A percentile compares a stretch with the other conserved stretches of the same genome.
phyloP scores from a whole-genome alignment of 2,113 vertebrate species.

The Natator depressus region DNA sequence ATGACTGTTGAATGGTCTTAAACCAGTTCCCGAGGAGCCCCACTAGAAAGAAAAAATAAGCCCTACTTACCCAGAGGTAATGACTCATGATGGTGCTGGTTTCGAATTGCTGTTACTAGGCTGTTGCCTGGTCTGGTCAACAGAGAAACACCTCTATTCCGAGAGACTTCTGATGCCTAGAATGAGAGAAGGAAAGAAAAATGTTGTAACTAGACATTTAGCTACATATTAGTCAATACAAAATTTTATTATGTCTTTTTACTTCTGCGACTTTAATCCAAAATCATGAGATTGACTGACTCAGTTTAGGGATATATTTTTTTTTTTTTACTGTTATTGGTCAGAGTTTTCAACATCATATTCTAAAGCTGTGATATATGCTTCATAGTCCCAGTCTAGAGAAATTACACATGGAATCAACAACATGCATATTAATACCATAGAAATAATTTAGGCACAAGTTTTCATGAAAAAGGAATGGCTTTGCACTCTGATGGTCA shows the following conservation, averaged over 20 bases:
- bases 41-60: not conserved
- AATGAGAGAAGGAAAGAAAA: constrained; percentile 31
- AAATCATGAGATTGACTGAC: not conserved
- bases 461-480: not conserved
- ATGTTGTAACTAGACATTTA: not conserved
- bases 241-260: not conserved
- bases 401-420: not conserved
- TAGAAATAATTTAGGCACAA: not conserved
- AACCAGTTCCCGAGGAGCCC: not conserved
- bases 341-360: not conserved
- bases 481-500: not conserved
- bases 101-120: constrained; percentile 91
- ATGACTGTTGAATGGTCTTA: not conserved
- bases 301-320: not conserved
- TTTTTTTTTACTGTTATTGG: not conserved
- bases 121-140: constrained; percentile 89
- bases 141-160: constrained; percentile 90
- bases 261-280: not conserved
- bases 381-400: not conserved
- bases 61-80: constrained; percentile 82
- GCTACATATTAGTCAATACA: not conserved
- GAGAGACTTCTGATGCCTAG: constrained; percentile 95
- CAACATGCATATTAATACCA: not conserved
- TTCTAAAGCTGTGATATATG: not conserved
- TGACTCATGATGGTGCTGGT: constrained; percentile 87